Base-by-base conservation (phyloP, 2,113 vertebrate species). In the Bubalus kerabau region DNA sequence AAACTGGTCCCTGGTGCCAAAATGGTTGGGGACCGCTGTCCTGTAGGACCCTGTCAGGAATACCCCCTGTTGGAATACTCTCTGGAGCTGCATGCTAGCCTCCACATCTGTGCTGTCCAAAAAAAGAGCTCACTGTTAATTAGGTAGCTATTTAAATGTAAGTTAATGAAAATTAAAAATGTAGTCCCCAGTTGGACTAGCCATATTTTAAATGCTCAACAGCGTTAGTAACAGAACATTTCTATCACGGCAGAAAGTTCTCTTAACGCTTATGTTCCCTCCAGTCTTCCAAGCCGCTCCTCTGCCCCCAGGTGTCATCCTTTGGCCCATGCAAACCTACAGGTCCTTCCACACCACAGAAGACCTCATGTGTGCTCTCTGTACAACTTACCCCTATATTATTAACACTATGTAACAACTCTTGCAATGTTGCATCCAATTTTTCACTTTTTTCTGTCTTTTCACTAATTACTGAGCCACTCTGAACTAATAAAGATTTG, bases 161-260 rank as follows among this genome's bases (percentile, higher is more conserved):
- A 59, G 43, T 6, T 9, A 85, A 40, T 64, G 11, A 76, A 56
- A 60, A 36, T 7, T 4, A 7, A 82, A 56, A 87, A 90, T 52
- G 85, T 30, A 56, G 32, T 7, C 64, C 26, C 54, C 50, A 21
- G 54, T 2, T 67, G n/a, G 52, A 36, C 21, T 6, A 48, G 11
- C 26, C 57, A 48, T 24, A 28, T 74, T 46, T 74, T 56, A 23
- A 48, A 81, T 24, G 85, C 54, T 40, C 5, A 5, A 3, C 1
- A 43, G 52, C 1, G 0, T 40, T 5, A n/a, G 8, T 24, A 0
- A 43, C 0, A 43, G n/a, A 26, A 48, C 36, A 74, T 12, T 6
- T 28, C 43, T 46, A 21, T 32, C 50, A n/a, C 6, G 2, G n/a
- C 30, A 32, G n/a, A 62, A 30, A 89, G 76, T 36, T 52, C 50